Evolutionary conservation across 1,140 invertebrate genomes (phyloP), one percentile per base, ranked within the genome.

Genomic region (Drosophila bipectinata): DNA sequence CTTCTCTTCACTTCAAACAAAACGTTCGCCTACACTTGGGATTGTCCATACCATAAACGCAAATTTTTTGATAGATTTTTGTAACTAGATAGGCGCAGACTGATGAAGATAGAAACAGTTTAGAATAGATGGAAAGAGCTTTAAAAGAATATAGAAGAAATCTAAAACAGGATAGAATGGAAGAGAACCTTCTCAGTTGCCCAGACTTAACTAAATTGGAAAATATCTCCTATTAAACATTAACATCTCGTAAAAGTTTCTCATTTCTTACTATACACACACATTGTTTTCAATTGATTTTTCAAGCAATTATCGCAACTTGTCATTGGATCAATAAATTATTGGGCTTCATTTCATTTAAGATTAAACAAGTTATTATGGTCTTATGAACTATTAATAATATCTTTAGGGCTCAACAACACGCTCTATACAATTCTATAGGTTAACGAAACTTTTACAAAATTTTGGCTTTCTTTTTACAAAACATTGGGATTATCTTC

Each of bases 1-100:
- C 55, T 71, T 59, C 52, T 55, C 12, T 60, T 59, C 24, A 37
- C 14, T 4, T 56, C 37, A 58, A 87, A 87, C 62, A 76, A 72
- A 82, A 79, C 53, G 71, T 56, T 44, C 66, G 44, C 47, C 67
- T 79, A 69, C 52, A 68, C 78, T 75, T 75, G 73, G 78, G 85
- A 90, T 90, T 90, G 85, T 90, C 85, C 85, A 88, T 90, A 90
- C 78, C 79, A 79, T 90, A 85, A 90, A 90, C 85, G 85, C 85
- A 90, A 90, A 85, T 90, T 90, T 77, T 79, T 81, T 75, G 73
- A 78, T 85, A 72, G 67, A 72, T 79, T 79, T 66, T 21, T 62
- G 21, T 26, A 66, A 59, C 59, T 71, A 74, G 12, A 66, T 39
- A 44, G 12, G n/a, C 49, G 63, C 63, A 66, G 72, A 2, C 47